Evolutionary conservation across 2,797 vertebrate genomes (phyloP).

Genomic region (Eutrigla gurnardus): DNA sequence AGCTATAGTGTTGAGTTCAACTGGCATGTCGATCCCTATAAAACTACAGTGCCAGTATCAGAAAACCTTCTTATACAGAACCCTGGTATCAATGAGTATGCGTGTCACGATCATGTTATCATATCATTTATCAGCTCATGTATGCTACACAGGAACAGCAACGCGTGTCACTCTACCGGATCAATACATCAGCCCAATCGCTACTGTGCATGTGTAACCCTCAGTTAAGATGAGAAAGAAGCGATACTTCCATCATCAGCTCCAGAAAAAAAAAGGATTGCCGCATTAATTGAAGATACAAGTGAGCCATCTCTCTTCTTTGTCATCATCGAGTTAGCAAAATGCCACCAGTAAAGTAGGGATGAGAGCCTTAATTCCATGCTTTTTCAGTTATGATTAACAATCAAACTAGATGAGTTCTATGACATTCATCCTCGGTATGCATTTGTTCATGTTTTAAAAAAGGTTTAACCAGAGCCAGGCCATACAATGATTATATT

Average conservation of each 20-base stretch:
- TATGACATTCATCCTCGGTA: too few relatives aligned
- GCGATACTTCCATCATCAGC: neutral
- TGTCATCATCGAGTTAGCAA: too few relatives aligned
- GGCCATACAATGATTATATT: too few relatives aligned
- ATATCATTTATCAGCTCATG: neutral
- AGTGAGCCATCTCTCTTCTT: too few relatives aligned
- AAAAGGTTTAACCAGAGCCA: too few relatives aligned
- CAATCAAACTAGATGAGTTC: too few relatives aligned
- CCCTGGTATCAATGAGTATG: neutral
- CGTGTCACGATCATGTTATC: neutral
- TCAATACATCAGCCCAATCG: neutral
- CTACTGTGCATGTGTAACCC: neutral
- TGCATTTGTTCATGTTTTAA: too few relatives aligned
- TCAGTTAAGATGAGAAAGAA: neutral
- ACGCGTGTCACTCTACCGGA: neutral
- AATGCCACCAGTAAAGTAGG: too few relatives aligned
- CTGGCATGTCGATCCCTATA: constrained; percentile 1
- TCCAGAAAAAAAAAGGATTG: too few relatives aligned
- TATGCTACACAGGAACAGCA: neutral
- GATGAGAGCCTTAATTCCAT: too few relatives aligned
- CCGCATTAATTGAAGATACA: too few relatives aligned
- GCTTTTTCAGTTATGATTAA: too few relatives aligned
- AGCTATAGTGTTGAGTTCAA: constrained; percentile 12
- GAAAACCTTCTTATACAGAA: neutral
- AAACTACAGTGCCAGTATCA: neutral